Evolutionary conservation across 92 coral and sea anemone genomes (phyloP).

Genomic region (Umimayanthus kanabou): DNA sequence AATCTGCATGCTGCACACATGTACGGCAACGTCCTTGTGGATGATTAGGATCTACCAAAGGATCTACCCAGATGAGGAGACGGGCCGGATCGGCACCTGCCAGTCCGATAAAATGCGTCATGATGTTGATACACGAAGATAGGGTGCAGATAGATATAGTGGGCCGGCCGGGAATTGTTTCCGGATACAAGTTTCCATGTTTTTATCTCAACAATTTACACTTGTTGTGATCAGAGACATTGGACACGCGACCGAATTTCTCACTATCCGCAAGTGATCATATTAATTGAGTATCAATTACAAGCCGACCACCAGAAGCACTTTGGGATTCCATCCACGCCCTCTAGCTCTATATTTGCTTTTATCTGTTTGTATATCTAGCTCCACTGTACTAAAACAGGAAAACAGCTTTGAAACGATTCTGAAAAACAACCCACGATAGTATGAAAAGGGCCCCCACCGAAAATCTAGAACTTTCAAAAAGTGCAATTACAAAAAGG

Average conservation of each 20-base stretch:
- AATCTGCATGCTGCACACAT: background rate
- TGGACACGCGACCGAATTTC: constrained; percentile 30
- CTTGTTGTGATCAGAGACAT: background rate
- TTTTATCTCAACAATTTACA: constrained; percentile 10
- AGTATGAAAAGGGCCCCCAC: background rate
- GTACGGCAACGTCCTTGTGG: background rate
- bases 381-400: background rate
- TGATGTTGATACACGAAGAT: background rate
- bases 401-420: background rate
- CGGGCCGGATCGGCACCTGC: background rate
- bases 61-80: background rate
- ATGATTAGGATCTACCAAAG: background rate
- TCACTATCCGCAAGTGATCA: background rate
- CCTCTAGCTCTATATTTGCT: background rate
- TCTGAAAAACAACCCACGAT: background rate
- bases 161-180: background rate
- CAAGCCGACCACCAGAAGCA: background rate
- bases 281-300: constrained; percentile 23
- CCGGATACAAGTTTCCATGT: constrained; percentile 3
- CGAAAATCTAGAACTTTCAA: background rate
- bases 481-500: background rate
- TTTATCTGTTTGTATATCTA: background rate
- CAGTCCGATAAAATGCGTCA: background rate
- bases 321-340: background rate
- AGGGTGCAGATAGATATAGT: no score